Evolutionary conservation across 1,140 invertebrate species (phyloP), one percentile per base, ranked within the genome.

Genomic region (Propsilocerus akamusi): DNA sequence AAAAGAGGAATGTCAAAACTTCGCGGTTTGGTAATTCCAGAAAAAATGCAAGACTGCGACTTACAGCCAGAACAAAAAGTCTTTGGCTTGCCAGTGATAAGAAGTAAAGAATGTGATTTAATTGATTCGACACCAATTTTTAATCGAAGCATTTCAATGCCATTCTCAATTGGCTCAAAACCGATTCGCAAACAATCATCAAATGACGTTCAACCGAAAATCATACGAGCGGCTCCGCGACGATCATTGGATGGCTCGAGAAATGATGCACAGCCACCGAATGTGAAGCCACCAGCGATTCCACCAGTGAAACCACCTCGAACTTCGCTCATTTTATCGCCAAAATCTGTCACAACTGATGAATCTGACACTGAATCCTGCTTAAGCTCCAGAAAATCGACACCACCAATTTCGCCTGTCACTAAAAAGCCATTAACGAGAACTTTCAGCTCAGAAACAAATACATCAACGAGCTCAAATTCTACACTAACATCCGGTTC

Each of bases 291-390:
- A n/a, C n/a, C n/a, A 50, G 12, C 47, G 5, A 14, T 50, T 46
- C 61, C 63, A 26, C 64, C 59, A 26, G 57, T 59, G 47, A 64
- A 68, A 53, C 63, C 65, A 37, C 57, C 68, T 23, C 63, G 65
- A 53, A 66, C 58, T 26, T 65, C 66, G 14, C 57, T 65, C 12
- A 50, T 47, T 20, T 50, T 51, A 30, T 23, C 46, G n/a, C 12
- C 10, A 8, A 46, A 25, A 26, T 25, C 41, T 52, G 52, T 50
- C 52, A 56, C 68, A 26, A 59, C 72, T 47, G 77, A 83, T 56
- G 83, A 87, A 54, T 86, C 83, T 54, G 85, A 90, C 59, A 87
- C 85, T 58, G 86, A 90, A 62, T 88, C 85, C 6, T 84, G 85
- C 3, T 81, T 89, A 54, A 86, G 83, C 59, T 82, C 76, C 26